Evolutionary conservation across 2,113 vertebrate species (phyloP).

Genomic region (Mola mola): DNA sequence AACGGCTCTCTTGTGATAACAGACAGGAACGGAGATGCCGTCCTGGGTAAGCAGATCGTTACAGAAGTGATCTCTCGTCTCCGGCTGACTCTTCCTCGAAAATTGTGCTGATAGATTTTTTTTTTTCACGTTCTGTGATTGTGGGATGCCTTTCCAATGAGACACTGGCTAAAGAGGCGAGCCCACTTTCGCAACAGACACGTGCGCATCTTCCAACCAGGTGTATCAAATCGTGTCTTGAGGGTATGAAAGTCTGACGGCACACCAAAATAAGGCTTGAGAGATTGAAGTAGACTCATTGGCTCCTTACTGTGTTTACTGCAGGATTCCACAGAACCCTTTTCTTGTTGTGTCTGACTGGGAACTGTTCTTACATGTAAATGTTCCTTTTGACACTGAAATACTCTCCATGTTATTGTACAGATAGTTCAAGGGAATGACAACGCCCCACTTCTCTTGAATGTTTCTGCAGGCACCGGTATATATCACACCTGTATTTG

Average conservation of each 20-base stretch:
- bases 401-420: too few relatives aligned
- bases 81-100: neutral
- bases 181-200: conserved; percentile 37
- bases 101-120: conserved; percentile 2
- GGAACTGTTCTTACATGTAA: conserved; percentile 23
- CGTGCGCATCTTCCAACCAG: conserved; percentile 33
- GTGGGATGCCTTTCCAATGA: conserved; percentile 52
- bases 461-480: too few relatives aligned
- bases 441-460: too few relatives aligned
- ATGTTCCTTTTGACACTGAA: neutral
- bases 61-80: neutral
- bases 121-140: neutral
- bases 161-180: conserved; percentile 29
- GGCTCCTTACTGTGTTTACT: conserved; percentile 38
- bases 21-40: conserved; percentile 56
- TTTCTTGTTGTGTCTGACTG: conserved; percentile 3
- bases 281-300: conserved; percentile 16
- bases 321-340: conserved; percentile 36
- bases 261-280: conserved; percentile 25
- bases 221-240: conserved; percentile 30
- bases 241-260: conserved; percentile 39
- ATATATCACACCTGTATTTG: too few relatives aligned
- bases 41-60: conserved; percentile 75
- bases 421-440: too few relatives aligned
- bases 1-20: conserved; percentile 83